Conservation (phyloP, 2,797 vertebrate genomes). For the Ataeniobius toweri region DNA sequence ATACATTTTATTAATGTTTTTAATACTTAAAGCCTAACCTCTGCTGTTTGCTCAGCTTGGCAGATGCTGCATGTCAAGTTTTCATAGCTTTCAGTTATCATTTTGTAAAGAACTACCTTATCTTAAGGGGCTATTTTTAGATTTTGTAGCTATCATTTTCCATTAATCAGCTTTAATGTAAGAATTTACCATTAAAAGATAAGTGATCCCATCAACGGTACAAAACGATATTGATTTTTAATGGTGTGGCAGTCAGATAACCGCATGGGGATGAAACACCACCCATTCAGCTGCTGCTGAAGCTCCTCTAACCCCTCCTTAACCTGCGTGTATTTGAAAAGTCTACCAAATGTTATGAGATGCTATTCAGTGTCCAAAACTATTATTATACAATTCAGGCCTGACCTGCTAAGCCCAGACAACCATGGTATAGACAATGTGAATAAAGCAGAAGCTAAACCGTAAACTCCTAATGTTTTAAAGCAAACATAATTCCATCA, state of each 20-base stretch:
- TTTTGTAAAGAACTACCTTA: background rate
- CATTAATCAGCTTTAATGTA: background rate
- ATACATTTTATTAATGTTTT: background rate
- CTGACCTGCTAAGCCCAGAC: background rate
- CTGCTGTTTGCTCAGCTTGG: background rate
- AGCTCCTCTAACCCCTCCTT: background rate
- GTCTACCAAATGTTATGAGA: background rate
- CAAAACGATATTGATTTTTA: background rate
- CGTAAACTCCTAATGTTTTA: too few relatives aligned
- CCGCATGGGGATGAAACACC: background rate
- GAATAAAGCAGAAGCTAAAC: too few relatives aligned
- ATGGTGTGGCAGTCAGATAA: background rate
- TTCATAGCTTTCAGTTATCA: background rate
- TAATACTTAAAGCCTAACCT: background rate
- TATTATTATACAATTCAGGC: background rate
- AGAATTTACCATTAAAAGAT: background rate
- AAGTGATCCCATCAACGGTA: background rate
- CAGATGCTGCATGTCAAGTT: background rate
- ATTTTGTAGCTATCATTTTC: background rate
- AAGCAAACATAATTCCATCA: background rate
- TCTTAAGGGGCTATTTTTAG: conserved; percentile 3
- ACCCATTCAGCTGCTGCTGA: background rate
- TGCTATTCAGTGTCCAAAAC: background rate
- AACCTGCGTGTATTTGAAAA: background rate
- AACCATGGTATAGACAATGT: too few relatives aligned